Evolutionary conservation across 2,888 invertebrate genomes (phyloP), one percentile per base, ranked within the genome.

Genomic region (Cacoxenus indagator): DNA sequence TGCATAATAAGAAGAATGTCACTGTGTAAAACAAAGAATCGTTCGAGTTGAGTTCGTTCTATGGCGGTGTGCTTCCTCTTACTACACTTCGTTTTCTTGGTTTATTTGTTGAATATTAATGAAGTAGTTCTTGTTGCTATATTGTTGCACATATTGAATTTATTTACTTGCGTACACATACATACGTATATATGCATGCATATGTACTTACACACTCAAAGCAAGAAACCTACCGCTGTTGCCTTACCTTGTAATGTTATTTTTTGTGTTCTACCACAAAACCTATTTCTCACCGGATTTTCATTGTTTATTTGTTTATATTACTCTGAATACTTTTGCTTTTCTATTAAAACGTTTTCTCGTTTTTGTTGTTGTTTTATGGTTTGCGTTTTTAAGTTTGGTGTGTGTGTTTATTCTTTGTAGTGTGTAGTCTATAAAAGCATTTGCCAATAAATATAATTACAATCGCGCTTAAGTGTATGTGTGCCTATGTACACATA

Each of bases 291-390:
- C 74, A 75, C 74, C 81, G 81, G 82, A 83, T 82, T 78, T 83
- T 69, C 74, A 72, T 73, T 75, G 71, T 74, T 83, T 83, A 80
- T 83, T 80, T 82, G 83, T 83, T 83, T 82, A 82, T 78, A 77
- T 83, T 76, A 81, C 71, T 67, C 78, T 75, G 72, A 78, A 80
- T 78, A 80, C 82, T 83, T 83, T 80, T 82, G 78, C 77, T 83
- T 83, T 82, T 78, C 78, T 72, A 73, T 78, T 71, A 51, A 48
- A 48, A 48, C 6, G 1, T 48, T n/a, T n/a, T n/a, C n/a, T n/a
- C n/a, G n/a, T n/a, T 14, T 27, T 48, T 48, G 48, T 19, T 48
- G 5, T 48, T 48, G 19, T 48, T 17, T n/a, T n/a, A n/a, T n/a
- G n/a, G n/a, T n/a, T 48, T 48, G 48, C 48, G 48, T 48, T 19